Percentiles rank a stretch among this genome's conserved stretches.
These are phyloP conservation scores for Perdix hodgsoniae DNA, from an alignment of 2,797 vertebrate species.

Conservation along the genomic window DNA sequence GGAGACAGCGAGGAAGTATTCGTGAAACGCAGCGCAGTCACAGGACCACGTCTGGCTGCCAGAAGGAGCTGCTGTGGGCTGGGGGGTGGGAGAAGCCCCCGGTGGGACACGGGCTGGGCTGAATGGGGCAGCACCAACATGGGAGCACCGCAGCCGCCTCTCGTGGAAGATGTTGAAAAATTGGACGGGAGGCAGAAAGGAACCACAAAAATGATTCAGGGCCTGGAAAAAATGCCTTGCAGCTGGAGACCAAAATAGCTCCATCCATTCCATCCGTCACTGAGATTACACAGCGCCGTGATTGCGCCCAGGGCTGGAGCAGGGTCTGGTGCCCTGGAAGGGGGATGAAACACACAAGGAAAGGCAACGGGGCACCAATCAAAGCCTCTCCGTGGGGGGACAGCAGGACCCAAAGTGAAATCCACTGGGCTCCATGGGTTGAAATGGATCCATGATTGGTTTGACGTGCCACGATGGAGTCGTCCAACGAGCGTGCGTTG, in stretches of 20 bases:
- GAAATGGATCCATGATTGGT: neutral
- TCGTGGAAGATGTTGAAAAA: neutral
- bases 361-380: neutral
- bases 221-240: constrained; percentile 73
- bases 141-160: neutral
- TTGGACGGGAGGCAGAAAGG: constrained; percentile 65
- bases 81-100: neutral
- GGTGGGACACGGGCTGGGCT: rapidly evolving
- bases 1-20: constrained; percentile 63
- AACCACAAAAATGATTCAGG: constrained; percentile 73
- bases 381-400: rapidly evolving
- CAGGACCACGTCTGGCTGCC: constrained; percentile 62
- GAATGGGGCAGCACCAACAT: neutral
- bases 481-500: neutral
- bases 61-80: constrained; percentile 3
- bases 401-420: neutral
- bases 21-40: constrained; percentile 21
- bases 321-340: neutral
- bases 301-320: rapidly evolving
- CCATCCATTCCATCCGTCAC: neutral
- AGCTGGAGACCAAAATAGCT: constrained; percentile 64
- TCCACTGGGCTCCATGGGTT: neutral
- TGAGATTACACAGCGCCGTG: neutral
- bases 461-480: neutral
- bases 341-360: rapidly evolving